Base-by-base conservation (phyloP, 1,140 invertebrate species). In the Akabosia matsudoensis region DNA sequence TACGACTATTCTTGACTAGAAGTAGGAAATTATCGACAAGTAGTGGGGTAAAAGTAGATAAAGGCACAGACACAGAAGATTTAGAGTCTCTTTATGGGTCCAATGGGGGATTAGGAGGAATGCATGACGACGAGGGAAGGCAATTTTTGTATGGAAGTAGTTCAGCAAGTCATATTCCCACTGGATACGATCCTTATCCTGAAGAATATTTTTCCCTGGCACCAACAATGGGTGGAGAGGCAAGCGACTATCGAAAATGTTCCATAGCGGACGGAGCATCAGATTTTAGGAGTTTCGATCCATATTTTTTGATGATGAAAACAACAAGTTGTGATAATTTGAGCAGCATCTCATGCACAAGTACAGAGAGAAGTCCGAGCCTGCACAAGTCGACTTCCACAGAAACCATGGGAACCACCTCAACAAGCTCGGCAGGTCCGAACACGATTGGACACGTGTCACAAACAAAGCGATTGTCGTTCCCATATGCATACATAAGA, bases 1-100 rank as follows among this genome's bases (percentile, higher is more conserved):
- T 90, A 33, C 82, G 88, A 79, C 88, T 88, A 79, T 81, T 89
- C 26, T 71, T 81, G 2, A 70, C 72, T 13, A 81, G 79, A 74
- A 52, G 74, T 1, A 79, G 76, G 24, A 76, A 18, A 61, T 67
- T 30, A 16, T 16, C 28, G 28, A 54, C 22, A 64, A 70, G 3
- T 4, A 22, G 61, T 13, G 28, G 61, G 4, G 4, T 30, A 13
- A 67, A 67, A 67, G 64, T 74, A 22, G 72, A 81, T 52, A 79
- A 79, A 51, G 79, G 71, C n/a, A 78, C 54, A 14, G 74, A 72
- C 56, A 77, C 76, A 0, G 54, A 16, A 22, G 54, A 56, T 22
- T 22, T 56, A 10, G 37, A 45, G 7, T 45, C 37, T 18, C 7
- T 45, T 7, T 45, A 45, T 45, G 37, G 37, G 7, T 45, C 37